Conservation (phyloP, 2,797 vertebrate genomes). For the Chelmon rostratus region DNA sequence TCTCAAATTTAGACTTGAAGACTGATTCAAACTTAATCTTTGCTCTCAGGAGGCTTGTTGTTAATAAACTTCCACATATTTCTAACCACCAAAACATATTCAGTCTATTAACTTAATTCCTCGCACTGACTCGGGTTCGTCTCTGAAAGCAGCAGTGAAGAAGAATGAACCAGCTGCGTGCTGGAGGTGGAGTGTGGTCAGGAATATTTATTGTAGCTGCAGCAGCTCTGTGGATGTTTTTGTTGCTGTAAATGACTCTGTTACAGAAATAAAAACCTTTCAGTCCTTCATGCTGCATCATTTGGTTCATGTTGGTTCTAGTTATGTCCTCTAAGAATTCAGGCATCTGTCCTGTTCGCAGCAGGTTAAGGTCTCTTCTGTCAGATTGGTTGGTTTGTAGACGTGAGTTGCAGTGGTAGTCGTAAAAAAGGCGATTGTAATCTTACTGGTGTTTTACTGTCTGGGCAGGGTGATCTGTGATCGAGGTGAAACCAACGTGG, state of each 20-base stretch:
- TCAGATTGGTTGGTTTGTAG: neutral
- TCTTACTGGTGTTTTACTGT: too few species aligned
- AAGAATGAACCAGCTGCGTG: neutral
- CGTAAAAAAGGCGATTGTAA: too few species aligned
- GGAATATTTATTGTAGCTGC: slow-evolving; percentile 71
- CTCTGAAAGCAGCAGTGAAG: slow-evolving; percentile 11
- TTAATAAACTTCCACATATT: neutral
- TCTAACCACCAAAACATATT: neutral
- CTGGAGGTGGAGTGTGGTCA: slow-evolving; percentile 12
- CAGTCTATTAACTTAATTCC: neutral
- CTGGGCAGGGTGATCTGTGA: too few species aligned
- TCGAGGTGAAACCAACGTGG: too few species aligned
- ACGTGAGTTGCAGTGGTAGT: too few species aligned
- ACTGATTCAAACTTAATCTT: neutral
- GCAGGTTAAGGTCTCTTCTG: neutral
- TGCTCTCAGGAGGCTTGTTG: slow-evolving; percentile 23
- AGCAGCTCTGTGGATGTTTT: slow-evolving; percentile 55
- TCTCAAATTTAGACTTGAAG: neutral
- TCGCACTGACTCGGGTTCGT: neutral
- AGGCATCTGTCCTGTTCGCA: neutral
- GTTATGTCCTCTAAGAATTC: neutral
- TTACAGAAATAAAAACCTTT: slow-evolving; percentile 77
- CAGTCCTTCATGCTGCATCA: neutral
- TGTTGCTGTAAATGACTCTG: slow-evolving; percentile 72
- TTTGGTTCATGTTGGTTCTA: neutral